These are phyloP conservation scores for Ceratina australensis DNA, from an alignment of 1,140 invertebrate genomes.

Conservation along the genomic window DNA sequence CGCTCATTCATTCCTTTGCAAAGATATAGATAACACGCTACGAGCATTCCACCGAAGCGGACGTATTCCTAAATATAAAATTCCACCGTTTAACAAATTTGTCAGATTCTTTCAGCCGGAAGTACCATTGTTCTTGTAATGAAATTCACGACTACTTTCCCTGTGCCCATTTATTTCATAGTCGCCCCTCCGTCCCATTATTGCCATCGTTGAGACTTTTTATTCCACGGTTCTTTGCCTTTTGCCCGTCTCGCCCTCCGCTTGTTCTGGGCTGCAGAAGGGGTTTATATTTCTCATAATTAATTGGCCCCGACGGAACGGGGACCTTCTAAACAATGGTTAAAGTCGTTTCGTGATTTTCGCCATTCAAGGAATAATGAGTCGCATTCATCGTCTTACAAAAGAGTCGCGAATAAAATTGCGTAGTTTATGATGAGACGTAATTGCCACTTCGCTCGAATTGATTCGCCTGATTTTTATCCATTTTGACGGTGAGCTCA, in stretches of 20 bases:
- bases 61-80: no score
- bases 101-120: slow-evolving; percentile 24
- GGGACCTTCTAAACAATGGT: slow-evolving; percentile 28
- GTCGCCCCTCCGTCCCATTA: slow-evolving; percentile 24
- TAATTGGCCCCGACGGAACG: slow-evolving; percentile 23
- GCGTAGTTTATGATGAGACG: neutral
- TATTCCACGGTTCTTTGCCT: slow-evolving; percentile 7
- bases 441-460: neutral
- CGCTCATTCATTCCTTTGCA: no score
- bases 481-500: neutral
- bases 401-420: neutral
- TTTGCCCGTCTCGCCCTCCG: no score
- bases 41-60: no score
- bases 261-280: no score
- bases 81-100: slow-evolving; percentile 13
- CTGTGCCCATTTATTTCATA: slow-evolving; percentile 26
- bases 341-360: slow-evolving; percentile 9
- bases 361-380: slow-evolving; percentile 19
- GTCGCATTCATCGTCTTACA: neutral
- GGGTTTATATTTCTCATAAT: slow-evolving; percentile 38
- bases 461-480: neutral
- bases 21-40: no score
- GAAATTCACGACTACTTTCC: slow-evolving; percentile 44
- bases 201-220: slow-evolving; percentile 45
- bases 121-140: slow-evolving; percentile 41